Evolutionary conservation across 2,888 invertebrate genomes (phyloP).

Genomic region (Cheilosia soror): DNA sequence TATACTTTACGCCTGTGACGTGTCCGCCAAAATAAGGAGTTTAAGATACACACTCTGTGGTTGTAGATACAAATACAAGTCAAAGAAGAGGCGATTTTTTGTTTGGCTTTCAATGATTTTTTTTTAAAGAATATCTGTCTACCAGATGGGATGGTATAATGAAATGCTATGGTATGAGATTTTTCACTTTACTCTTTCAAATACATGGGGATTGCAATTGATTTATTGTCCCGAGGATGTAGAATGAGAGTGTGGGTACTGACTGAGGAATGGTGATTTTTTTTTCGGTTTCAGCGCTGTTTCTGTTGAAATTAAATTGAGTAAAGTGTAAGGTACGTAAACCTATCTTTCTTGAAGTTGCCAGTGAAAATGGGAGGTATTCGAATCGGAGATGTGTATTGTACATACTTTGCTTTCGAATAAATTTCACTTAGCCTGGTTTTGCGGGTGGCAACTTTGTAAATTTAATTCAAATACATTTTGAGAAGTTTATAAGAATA

Average conservation of each 20-base stretch:
- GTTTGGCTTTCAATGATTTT: conserved; percentile 3
- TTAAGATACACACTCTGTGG: conserved; percentile 66
- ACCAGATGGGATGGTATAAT: conserved; percentile 61
- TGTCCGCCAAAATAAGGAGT: conserved; percentile 41
- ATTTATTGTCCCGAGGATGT: conserved; percentile 74
- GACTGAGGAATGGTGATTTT: conserved; percentile 58
- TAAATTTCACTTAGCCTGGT: conserved; percentile 26
- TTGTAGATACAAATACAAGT: conserved; percentile 45
- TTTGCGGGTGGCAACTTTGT: background rate
- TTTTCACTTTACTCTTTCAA: conserved; percentile 58
- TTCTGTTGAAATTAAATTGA: conserved; percentile 54
- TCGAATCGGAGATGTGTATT: conserved; percentile 45
- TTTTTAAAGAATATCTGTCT: conserved; percentile 64
- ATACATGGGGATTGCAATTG: conserved; percentile 69
- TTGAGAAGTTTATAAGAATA: no score
- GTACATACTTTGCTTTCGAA: conserved; percentile 52
- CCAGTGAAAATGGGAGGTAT: conserved; percentile 15
- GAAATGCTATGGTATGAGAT: conserved; percentile 44
- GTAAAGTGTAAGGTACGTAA: background rate
- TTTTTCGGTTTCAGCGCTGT: conserved; percentile 43
- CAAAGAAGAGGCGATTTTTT: conserved; percentile 64
- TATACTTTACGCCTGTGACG: conserved; percentile 40
- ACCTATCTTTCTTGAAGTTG: background rate
- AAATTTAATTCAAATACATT: no score
- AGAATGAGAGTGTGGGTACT: conserved; percentile 33